Evolutionary conservation across 2,797 vertebrate genomes (phyloP), one percentile per base, ranked within the genome.

Genomic region (Enteromius mattozi): DNA sequence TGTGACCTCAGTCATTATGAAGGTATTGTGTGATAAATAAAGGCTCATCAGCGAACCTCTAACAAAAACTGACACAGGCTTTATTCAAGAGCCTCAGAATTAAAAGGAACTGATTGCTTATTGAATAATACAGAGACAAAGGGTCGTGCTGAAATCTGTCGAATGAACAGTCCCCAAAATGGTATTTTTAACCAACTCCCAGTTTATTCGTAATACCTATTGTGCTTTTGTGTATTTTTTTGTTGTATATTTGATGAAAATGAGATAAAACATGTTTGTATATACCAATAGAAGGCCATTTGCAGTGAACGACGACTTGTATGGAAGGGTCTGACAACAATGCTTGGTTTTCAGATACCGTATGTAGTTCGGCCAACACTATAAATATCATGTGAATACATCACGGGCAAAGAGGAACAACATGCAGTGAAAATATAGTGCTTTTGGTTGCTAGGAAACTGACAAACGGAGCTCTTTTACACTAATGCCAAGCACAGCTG

Each of bases 371-470:
- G 42, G 54, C 68, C 70, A 75, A 76, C 33, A n/a, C 81, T 83
- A 86, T 83, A 83, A 80, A 83, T 80, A 86, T 68, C 85, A 75
- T 80, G 76, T 78, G 33, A 71, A 78, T 84, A 78, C 19, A 78
- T 59, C 74, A 83, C 13, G 2, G 63, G 68, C 35, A 85, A 85
- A 80, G 40, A 33, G 77, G 51, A 82, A 79, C 68, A 83, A 56
- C 80, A 86, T 83, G 82, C 68, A 68, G 42, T 71, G 76, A 76
- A 76, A 68, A 82, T 84, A 77, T 70, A 87, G 80, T 76, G 59
- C 80, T 80, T 85, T 66, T 56, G 79, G 87, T 88, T 88, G 87
- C 87, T 88, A 85, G 85, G 87, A 88, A 88, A 88, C 87, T 74
- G 82, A 84, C 81, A 84, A 78, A 71, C 40, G 14, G 76, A 78